Percentiles rank a stretch among this genome's conserved stretches.
phyloP scores from a whole-genome alignment of 2,797 vertebrate genomes.

The Cryptoblepharus egeriae region DNA sequence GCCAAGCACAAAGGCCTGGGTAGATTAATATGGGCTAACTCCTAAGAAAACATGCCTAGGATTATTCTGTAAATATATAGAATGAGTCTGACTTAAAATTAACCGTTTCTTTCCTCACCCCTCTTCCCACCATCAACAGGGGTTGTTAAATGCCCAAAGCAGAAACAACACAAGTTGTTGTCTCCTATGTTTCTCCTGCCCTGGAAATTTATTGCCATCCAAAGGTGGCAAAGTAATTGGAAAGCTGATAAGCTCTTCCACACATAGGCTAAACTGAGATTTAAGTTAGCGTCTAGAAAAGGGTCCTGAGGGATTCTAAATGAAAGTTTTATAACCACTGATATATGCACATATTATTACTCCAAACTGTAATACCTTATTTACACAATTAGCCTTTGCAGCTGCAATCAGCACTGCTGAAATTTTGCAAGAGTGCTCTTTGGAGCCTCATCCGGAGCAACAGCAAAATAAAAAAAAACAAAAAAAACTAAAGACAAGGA shows the following conservation, averaged over 20 bases:
- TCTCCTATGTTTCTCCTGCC: neutral
- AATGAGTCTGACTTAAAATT: conserved; percentile 11
- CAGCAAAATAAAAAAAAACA: rapidly evolving
- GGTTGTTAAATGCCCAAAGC: conserved; percentile 9
- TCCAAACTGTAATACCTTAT: neutral
- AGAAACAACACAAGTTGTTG: conserved; percentile 1
- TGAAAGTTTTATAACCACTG: conserved; percentile 6
- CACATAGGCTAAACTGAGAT: rapidly evolving
- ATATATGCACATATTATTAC: neutral
- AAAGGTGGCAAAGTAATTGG: conserved; percentile 2
- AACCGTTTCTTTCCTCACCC: neutral
- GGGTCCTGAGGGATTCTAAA: conserved; percentile 20
- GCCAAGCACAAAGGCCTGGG: too few relatives aligned
- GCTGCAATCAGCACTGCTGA: neutral
- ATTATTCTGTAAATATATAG: neutral
- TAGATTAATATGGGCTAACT: too few relatives aligned
- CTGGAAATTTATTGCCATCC: neutral
- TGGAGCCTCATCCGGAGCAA: neutral
- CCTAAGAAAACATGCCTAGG: neutral
- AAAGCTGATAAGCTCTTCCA: conserved; percentile 10
- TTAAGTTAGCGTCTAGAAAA: conserved; percentile 31
- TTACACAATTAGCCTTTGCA: conserved; percentile 11
- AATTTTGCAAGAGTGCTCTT: neutral
- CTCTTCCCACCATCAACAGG: rapidly evolving
- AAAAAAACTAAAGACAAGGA: neutral